Base-by-base conservation (phyloP, 2,113 vertebrate species). In the Gavialis gangeticus region DNA sequence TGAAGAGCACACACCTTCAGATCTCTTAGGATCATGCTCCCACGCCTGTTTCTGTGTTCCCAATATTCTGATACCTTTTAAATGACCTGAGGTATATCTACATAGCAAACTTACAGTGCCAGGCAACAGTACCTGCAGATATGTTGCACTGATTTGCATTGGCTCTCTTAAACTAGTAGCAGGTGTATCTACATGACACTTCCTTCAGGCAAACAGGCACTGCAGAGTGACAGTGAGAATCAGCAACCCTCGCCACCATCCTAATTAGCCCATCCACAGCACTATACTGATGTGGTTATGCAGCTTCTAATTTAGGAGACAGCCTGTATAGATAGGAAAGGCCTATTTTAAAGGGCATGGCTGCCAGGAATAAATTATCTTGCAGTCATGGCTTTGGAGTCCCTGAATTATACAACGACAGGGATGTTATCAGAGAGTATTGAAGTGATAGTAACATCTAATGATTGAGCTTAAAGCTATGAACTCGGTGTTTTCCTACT, bases 41-140 rank as follows among this genome's bases (percentile, higher is more conserved):
- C 11, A 58, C 25, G 54, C 55, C 18, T 3, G 67, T 30, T 25
- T 57, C 66, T 21, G 6, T 30, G 66, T 15, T 82, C n/a, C 18
- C 19, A 69, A 67, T 34, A 13, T 69, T 34, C 58, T 27, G 30
- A 34, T 37, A 19, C 17, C 12, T 28, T 18, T 21, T 12, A 55
- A 18, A 46, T 46, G 7, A 46, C 46, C 46, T 46, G 46, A 46
- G 46, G 46, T 46, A 46, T 46, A 46, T 46, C 46, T 46, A 46
- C 46, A 46, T 46, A 46, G 46, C 0, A 0, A 30, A 76, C 69
- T 5, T 76, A 57, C 28, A 28, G 2, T 12, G 64, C 28, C 1
- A 59, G 57, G 76, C 30, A 73, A n/a, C 1, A 1, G 17, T 67
- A 81, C 21, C 4, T 60, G n/a, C n/a, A 84, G 77, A 66, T 25